Conservation (phyloP, 2,797 vertebrate species). For the Schizothorax lantsangensis region DNA sequence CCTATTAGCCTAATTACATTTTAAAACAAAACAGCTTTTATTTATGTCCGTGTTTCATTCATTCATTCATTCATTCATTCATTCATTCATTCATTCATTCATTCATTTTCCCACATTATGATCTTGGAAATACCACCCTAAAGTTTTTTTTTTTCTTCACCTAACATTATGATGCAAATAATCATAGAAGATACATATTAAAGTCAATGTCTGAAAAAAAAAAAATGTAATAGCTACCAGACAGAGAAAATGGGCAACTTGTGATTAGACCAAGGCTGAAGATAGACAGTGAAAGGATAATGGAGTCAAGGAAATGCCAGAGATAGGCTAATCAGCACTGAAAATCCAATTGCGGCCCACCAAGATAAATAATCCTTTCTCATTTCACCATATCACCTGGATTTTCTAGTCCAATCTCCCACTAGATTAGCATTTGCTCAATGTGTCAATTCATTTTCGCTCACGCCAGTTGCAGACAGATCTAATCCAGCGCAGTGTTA, state of each 20-base stretch:
- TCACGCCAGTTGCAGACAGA: constrained; percentile 26
- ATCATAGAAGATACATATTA: constrained; percentile 2
- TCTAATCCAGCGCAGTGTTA: not conserved
- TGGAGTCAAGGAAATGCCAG: not conserved
- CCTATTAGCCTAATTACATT: not conserved
- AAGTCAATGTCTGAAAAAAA: not conserved
- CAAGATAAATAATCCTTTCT: constrained; percentile 46
- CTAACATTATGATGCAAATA: not conserved
- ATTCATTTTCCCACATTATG: not conserved
- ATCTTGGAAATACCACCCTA: not conserved
- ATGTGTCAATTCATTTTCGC: constrained; percentile 52
- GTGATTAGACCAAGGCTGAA: constrained; percentile 1
- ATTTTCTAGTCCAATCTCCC: constrained; percentile 31
- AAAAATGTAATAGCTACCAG: not conserved
- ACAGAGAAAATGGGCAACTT: constrained; percentile 6
- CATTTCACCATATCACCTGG: constrained; percentile 39
- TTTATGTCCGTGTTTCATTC: not conserved
- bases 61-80: not conserved
- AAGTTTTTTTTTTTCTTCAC: not conserved
- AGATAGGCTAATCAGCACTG: constrained; percentile 31
- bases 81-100: too few species aligned
- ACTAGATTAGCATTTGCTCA: constrained; percentile 45
- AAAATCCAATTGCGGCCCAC: constrained; percentile 50
- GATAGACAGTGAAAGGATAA: constrained; percentile 15
- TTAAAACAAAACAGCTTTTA: not conserved